phyloP scores from a whole-genome alignment of 2,113 vertebrate genomes.

The Elephantulus edwardii region DNA sequence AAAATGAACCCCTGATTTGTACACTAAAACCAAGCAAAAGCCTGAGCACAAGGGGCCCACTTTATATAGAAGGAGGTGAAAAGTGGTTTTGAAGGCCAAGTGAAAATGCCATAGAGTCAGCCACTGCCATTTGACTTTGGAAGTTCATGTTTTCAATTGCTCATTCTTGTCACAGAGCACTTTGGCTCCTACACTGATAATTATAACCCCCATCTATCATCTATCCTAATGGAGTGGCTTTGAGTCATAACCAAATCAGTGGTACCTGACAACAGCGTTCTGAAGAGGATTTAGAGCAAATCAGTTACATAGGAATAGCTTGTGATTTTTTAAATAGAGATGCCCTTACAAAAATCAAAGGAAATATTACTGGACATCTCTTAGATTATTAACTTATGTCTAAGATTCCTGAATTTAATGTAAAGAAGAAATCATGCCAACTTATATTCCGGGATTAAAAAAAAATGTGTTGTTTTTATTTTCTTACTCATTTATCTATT shows the following conservation, averaged over 20 bases:
- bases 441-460: not conserved
- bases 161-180: not conserved
- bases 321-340: not conserved
- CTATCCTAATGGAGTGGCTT: no score
- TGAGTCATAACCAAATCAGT: no score
- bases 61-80: not conserved
- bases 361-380: not conserved
- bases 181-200: not conserved
- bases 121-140: not conserved
- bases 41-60: not conserved
- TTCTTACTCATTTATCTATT: not conserved
- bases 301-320: not conserved
- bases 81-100: not conserved
- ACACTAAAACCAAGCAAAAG: not conserved
- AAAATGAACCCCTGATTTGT: not conserved
- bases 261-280: not conserved
- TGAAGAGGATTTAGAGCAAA: not conserved
- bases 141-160: not conserved
- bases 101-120: not conserved
- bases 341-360: not conserved
- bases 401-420: not conserved
- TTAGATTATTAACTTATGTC: not conserved
- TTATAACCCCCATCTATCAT: not conserved
- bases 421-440: not conserved
- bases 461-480: no score